Evolutionary conservation across 2,888 invertebrate genomes (phyloP).

Genomic region (Rhodophaea formosa): DNA sequence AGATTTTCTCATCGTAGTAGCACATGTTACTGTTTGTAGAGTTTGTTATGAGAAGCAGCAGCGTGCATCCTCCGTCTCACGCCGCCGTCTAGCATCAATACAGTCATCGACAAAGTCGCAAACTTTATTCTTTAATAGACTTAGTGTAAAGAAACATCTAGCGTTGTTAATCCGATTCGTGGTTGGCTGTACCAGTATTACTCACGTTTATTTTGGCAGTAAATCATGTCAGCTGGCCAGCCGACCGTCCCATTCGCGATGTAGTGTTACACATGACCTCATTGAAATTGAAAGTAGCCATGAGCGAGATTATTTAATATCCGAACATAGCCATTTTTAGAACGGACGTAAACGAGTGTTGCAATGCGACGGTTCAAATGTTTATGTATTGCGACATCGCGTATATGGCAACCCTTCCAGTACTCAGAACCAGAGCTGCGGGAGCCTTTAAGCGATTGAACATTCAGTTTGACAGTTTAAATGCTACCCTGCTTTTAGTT

Average conservation of each 20-base stretch:
- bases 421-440: too few relatives aligned
- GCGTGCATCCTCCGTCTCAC: neutral
- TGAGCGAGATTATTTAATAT: slow-evolving; percentile 18
- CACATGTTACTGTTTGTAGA: neutral
- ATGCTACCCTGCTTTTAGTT: too few relatives aligned
- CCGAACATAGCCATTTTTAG: slow-evolving; percentile 5
- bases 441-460: too few relatives aligned
- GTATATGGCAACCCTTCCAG: neutral
- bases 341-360: neutral
- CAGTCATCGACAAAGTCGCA: neutral
- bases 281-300: slow-evolving; percentile 19
- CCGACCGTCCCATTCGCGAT: slow-evolving; percentile 12
- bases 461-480: too few relatives aligned
- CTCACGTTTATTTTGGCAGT: slow-evolving; percentile 13
- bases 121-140: neutral
- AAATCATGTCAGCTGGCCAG: slow-evolving; percentile 1
- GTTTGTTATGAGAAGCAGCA: slow-evolving; percentile 3
- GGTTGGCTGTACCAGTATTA: neutral
- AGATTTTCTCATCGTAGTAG: neutral
- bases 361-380: slow-evolving; percentile 7
- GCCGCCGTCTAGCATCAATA: neutral
- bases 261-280: slow-evolving; percentile 17
- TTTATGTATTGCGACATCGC: neutral
- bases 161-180: neutral
- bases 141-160: neutral